phyloP scores from a whole-genome alignment of 2,113 vertebrate genomes.

The Trogon melanurus region DNA sequence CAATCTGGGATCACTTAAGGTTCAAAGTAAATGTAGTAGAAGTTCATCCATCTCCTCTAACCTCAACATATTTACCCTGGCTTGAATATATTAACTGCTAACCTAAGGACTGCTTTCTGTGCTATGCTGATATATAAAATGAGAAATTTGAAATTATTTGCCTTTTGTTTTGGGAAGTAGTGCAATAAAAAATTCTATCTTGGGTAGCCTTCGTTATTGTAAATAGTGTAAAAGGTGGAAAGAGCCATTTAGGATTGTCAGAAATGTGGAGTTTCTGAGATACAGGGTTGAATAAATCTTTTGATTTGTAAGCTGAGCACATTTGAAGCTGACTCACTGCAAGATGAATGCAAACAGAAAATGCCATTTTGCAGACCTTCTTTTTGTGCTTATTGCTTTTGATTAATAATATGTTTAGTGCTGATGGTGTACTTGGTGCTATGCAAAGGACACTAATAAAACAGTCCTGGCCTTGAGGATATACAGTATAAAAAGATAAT shows the following conservation, averaged over 20 bases:
- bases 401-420: conserved; percentile 42
- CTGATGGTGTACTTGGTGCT: conserved; percentile 18
- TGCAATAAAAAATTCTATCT: not conserved
- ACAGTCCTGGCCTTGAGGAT: not conserved
- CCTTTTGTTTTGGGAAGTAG: not conserved
- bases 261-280: not conserved
- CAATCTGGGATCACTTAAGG: not conserved
- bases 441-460: conserved; percentile 14
- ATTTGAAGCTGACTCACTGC: conserved; percentile 56
- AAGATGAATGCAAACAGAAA: conserved; percentile 48
- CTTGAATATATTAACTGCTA: not conserved
- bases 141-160: not conserved
- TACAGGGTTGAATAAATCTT: conserved; percentile 5
- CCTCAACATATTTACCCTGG: not conserved
- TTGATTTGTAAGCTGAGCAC: conserved; percentile 41
- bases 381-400: conserved; percentile 43
- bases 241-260: not conserved
- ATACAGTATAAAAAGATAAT: conserved; percentile 28
- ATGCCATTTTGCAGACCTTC: conserved; percentile 36
- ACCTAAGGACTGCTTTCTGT: not conserved
- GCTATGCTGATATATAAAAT: not conserved
- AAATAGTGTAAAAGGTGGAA: not conserved
- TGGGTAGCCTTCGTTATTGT: not conserved
- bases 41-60: not conserved
- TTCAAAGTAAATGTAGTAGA: conserved; percentile 21